A percentile compares a stretch with the other conserved stretches of the same genome.
Conservation (phyloP, 2,113 vertebrate genomes). For the Heterotis niloticus region DNA sequence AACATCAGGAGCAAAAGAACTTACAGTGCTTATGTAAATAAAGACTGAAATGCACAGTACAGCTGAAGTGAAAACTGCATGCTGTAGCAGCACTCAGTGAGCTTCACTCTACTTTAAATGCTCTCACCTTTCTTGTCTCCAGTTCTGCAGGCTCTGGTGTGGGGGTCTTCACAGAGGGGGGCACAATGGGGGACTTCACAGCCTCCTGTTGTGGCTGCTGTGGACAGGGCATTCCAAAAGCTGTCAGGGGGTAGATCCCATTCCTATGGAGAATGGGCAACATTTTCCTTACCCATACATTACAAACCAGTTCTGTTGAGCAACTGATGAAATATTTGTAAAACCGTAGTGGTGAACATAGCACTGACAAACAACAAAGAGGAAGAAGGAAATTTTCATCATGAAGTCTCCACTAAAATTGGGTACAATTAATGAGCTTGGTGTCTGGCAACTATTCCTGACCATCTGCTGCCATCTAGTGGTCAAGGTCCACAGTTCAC, state of each 20-base stretch:
- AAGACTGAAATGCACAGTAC: background rate
- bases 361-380: too few species aligned
- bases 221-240: conserved; percentile 85
- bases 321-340: background rate
- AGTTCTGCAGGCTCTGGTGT: conserved; percentile 94
- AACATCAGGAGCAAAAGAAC: background rate
- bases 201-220: conserved; percentile 94
- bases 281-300: too few species aligned
- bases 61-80: background rate
- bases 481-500: background rate
- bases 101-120: background rate
- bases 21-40: too few species aligned
- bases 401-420: background rate
- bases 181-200: conserved; percentile 89
- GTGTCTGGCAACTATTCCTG: too few species aligned
- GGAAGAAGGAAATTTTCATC: background rate
- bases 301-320: background rate
- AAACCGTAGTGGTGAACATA: too few species aligned
- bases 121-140: conserved; percentile 87
- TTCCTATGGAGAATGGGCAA: conserved; percentile 67
- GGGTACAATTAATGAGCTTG: background rate
- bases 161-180: conserved; percentile 90
- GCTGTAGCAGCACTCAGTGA: background rate
- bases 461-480: conserved; percentile 13
- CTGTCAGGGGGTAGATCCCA: conserved; percentile 92